Evolutionary conservation across 2,797 vertebrate genomes (phyloP).

Genomic region (Distichodus sexfasciatus): DNA sequence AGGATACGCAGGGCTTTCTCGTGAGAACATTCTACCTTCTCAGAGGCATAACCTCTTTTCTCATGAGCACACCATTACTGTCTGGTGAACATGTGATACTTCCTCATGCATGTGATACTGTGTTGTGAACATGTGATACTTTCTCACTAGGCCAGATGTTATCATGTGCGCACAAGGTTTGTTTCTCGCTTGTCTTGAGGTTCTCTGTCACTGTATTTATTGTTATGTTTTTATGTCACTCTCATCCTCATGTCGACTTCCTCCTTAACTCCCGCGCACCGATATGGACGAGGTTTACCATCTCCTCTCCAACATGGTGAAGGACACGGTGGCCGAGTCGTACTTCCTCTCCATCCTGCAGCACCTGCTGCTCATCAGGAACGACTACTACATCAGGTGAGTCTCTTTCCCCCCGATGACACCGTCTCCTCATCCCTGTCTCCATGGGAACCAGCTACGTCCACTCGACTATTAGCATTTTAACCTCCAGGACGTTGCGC

Average conservation of each 20-base stretch:
- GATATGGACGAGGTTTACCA: conserved; percentile 95
- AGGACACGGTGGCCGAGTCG: conserved; percentile 87
- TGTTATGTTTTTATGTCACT: background rate
- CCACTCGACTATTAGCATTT: background rate
- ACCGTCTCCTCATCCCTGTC: background rate
- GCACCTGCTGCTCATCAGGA: conserved; percentile 94
- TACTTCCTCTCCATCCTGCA: conserved; percentile 95
- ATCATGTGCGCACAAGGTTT: no score
- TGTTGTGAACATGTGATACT: no score
- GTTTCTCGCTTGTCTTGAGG: no score
- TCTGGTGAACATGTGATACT: no score
- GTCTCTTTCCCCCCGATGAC: conserved; percentile 27
- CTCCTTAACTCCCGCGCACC: conserved; percentile 65
- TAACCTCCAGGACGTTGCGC: background rate
- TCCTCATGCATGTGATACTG: no score
- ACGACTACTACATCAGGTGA: conserved; percentile 95
- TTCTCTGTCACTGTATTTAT: background rate
- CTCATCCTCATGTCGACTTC: background rate
- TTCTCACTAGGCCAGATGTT: no score
- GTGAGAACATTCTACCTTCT: no score
- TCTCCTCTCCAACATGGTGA: conserved; percentile 94
- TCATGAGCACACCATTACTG: no score
- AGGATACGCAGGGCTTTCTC: no score
- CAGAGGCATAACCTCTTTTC: no score
- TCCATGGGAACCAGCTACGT: background rate